phyloP scores from a whole-genome alignment of 2,797 vertebrate species.

The Sebastes vulpes region DNA sequence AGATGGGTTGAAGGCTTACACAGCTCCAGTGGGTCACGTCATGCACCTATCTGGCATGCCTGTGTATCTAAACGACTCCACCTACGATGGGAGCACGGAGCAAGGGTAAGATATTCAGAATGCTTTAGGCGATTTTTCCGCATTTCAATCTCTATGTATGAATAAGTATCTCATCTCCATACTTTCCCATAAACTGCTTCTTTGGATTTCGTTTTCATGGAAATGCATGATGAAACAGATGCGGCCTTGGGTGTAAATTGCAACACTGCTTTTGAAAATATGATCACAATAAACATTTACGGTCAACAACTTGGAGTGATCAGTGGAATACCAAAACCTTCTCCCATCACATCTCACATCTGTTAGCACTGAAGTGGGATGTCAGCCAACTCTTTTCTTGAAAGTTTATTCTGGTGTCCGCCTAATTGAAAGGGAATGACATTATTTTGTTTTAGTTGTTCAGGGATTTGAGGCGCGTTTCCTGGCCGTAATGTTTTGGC shows the following conservation, averaged over 20 bases:
- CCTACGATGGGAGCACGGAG: constrained; percentile 90
- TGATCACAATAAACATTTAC: constrained; percentile 8
- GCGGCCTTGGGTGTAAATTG: background rate
- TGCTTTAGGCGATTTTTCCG: background rate
- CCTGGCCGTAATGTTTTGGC: constrained; percentile 69
- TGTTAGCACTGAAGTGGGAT: constrained; percentile 34
- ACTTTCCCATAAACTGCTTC: background rate
- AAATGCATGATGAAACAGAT: constrained; percentile 5
- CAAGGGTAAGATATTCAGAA: constrained; percentile 84
- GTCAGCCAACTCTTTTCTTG: constrained; percentile 32
- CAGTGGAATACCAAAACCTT: constrained; percentile 8
- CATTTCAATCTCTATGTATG: constrained; percentile 22
- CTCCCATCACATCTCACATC: constrained; percentile 58
- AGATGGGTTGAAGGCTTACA: constrained; percentile 93
- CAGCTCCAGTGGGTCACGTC: constrained; percentile 89
- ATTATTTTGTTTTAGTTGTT: constrained; percentile 54
- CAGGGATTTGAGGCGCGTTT: constrained; percentile 74
- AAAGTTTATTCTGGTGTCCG: constrained; percentile 45
- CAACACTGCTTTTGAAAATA: constrained; percentile 4
- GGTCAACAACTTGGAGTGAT: constrained; percentile 8
- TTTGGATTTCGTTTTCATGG: background rate
- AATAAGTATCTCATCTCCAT: constrained; percentile 18
- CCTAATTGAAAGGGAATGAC: constrained; percentile 72
- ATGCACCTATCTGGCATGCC: constrained; percentile 88
- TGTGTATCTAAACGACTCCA: constrained; percentile 93